Percentiles rank a stretch among this genome's conserved stretches.
Conservation (phyloP, 1,140 invertebrate genomes). For the Gerris buenoi region DNA sequence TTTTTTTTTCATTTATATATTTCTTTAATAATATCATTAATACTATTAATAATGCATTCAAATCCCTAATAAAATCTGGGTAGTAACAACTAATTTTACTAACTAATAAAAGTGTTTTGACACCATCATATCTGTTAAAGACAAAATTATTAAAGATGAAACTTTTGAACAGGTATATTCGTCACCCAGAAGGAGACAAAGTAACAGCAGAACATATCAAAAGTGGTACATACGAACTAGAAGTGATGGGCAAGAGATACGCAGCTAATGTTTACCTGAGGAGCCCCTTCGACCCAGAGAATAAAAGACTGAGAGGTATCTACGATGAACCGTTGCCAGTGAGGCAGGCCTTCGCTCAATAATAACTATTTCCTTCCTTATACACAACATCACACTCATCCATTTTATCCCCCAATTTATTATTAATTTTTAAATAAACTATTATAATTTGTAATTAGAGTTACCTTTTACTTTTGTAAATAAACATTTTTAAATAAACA, state of each 20-base stretch:
- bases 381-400: no score
- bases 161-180: constrained; percentile 40
- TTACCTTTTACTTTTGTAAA: no score
- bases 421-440: background rate
- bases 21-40: no score
- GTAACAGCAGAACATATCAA: constrained; percentile 51
- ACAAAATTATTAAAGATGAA: no score
- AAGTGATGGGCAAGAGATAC: constrained; percentile 56
- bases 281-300: constrained; percentile 65
- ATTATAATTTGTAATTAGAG: constrained; percentile 11
- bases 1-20: no score
- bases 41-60: no score
- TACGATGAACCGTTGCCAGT: constrained; percentile 19
- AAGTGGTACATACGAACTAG: constrained; percentile 59
- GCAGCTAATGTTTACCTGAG: constrained; percentile 49
- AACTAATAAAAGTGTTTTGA: no score
- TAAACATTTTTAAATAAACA: no score
- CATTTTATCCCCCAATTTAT: background rate
- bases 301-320: constrained; percentile 34
- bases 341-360: constrained; percentile 12
- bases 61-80: no score
- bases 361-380: background rate
- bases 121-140: no score
- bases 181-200: constrained; percentile 35
- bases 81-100: no score